Conservation (phyloP, 2,113 vertebrate genomes). For the Cinclus mexicanus region DNA sequence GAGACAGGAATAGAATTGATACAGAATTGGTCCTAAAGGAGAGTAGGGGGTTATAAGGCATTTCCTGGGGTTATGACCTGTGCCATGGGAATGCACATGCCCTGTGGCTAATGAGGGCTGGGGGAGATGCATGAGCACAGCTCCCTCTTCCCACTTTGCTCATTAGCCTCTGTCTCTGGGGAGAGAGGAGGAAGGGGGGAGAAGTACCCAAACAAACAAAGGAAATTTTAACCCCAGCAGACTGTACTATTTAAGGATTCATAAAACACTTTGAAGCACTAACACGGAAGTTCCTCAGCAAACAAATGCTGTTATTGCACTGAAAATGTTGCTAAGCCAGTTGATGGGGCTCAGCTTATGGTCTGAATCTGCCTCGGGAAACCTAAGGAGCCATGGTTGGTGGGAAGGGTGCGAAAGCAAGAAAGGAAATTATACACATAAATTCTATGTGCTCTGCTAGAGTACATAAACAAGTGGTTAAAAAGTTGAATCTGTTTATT, state of each 20-base stretch:
- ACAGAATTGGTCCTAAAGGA: background rate
- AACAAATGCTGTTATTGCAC: background rate
- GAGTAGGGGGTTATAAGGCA: background rate
- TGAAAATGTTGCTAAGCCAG: background rate
- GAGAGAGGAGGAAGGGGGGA: background rate
- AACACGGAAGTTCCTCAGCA: slow-evolving; percentile 29
- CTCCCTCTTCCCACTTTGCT: background rate
- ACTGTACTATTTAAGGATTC: background rate
- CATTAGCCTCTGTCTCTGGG: background rate
- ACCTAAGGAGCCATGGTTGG: background rate
- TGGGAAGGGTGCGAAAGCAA: background rate
- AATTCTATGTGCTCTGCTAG: background rate
- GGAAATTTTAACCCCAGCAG: slow-evolving; percentile 29
- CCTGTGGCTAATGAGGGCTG: background rate
- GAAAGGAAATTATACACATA: background rate
- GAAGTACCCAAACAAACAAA: slow-evolving; percentile 16
- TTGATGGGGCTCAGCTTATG: background rate
- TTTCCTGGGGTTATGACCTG: background rate
- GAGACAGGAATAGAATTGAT: background rate
- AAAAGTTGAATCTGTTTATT: background rate
- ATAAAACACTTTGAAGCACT: background rate
- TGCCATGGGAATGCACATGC: background rate
- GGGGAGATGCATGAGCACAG: background rate
- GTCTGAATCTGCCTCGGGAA: background rate
- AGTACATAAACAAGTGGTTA: background rate